Conservation (phyloP, 1,140 invertebrate species). For the Megalonaias nervosa region DNA sequence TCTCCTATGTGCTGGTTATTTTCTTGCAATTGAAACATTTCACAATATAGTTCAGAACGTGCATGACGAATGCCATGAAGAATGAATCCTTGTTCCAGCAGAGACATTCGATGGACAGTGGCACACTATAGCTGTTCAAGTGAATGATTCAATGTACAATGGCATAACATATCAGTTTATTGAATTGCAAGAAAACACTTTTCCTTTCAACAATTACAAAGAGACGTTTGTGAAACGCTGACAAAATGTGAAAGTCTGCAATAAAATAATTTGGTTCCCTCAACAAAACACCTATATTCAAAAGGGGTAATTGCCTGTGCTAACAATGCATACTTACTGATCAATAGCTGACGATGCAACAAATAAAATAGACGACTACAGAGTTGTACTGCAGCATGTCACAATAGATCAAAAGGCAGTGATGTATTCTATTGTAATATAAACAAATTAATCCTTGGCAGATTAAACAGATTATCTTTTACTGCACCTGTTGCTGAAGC, state of each 20-base stretch:
- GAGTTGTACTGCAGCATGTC: too few species aligned
- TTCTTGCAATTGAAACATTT: neutral
- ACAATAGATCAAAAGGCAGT: too few species aligned
- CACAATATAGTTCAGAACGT: neutral
- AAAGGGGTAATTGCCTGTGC: too few species aligned
- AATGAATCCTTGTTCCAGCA: neutral
- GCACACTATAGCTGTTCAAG: neutral
- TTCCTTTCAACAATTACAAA: neutral
- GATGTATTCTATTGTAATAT: too few species aligned
- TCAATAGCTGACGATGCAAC: too few species aligned
- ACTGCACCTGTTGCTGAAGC: neutral
- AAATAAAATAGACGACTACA: too few species aligned
- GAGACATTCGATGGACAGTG: constrained; percentile 3
- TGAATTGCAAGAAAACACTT: neutral
- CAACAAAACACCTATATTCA: neutral
- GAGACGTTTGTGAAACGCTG: neutral
- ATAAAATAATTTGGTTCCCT: neutral
- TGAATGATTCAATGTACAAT: too few species aligned
- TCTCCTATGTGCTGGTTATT: constrained; percentile 11
- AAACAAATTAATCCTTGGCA: too few species aligned
- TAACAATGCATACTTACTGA: too few species aligned
- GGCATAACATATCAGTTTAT: too few species aligned
- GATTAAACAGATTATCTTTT: neutral
- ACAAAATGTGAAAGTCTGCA: neutral
- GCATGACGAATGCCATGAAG: neutral